phyloP scores from a whole-genome alignment of 2,888 invertebrate species.

The Ormyrus rosae region DNA sequence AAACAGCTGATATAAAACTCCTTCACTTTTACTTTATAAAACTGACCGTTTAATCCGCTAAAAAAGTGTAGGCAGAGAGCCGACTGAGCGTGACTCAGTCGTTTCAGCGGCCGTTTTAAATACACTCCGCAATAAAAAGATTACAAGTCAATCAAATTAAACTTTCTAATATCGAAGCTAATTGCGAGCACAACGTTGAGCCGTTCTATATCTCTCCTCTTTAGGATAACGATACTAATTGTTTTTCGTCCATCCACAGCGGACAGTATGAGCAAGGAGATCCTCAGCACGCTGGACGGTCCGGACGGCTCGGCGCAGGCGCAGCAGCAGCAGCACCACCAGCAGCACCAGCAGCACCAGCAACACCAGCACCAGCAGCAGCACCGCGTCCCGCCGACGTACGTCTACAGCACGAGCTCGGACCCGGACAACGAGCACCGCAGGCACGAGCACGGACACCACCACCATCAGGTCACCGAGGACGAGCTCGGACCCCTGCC shows the following conservation, averaged over 20 bases:
- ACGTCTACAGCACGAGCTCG: slow-evolving; percentile 49
- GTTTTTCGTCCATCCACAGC: slow-evolving; percentile 1
- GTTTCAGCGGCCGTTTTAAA: no score
- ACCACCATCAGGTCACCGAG: slow-evolving; percentile 77
- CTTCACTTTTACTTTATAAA: no score
- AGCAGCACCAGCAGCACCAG: slow-evolving; percentile 23
- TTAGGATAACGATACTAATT: background rate
- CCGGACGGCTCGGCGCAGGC: slow-evolving; percentile 18
- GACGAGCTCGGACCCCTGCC: slow-evolving; percentile 94
- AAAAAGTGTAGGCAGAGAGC: no score
- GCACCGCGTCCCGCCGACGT: slow-evolving; percentile 54
- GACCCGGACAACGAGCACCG: slow-evolving; percentile 47
- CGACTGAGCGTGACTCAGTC: no score
- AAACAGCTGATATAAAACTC: no score
- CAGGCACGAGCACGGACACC: slow-evolving; percentile 24
- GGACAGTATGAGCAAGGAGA: slow-evolving; percentile 68
- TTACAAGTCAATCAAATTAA: no score
- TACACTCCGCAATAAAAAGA: no score
- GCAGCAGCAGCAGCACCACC: slow-evolving; percentile 36
- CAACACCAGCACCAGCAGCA: slow-evolving; percentile 49
- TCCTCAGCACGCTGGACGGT: slow-evolving; percentile 58
- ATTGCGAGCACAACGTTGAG: no score
- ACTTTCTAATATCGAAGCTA: no score
- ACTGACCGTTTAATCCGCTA: no score
- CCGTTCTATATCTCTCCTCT: background rate